Base-by-base conservation (phyloP, 2,113 vertebrate species). In the Odontesthes bonariensis region DNA sequence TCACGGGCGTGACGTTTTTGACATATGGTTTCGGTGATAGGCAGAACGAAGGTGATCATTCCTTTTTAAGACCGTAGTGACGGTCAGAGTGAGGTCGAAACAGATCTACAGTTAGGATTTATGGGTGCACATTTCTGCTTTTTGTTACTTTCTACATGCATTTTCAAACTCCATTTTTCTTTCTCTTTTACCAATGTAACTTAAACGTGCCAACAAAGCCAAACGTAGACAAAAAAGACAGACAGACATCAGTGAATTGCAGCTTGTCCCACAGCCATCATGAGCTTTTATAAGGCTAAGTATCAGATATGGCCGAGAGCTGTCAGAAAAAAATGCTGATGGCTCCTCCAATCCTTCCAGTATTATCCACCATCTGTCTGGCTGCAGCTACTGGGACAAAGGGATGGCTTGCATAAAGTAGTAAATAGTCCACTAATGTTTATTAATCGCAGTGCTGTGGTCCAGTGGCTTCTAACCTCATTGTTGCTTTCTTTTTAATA, bases 301-400 rank as follows among this genome's bases (percentile, higher is more conserved):
- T 31, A 74, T 49, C 62, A 51, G 35, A 33, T 6, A 42, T 74
- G 73, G 66, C 71, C 3, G 69, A 63, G 69, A 66, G 69, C 75
- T 75, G 81, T 79, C 79, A 82, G 57, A 74, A 62, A 27, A 27
- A 60, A 52, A 75, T 38, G 44, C 53, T 33, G 70, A 75, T 61
- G 60, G 55, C 40, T 35, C 70, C 73, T 46, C 75, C 71, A 70
- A 75, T 62, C 40, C 69, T 61, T 52, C 71, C 75, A 84, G 71
- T 46, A 47, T 66, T 62, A 10, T 57, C 66, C 60, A 68, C 83
- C 87, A 86, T 86, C 87, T 86, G 87, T 66, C 68, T 53, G 63
- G 33, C 66, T 17, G 77, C 57, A 54, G 76, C 70, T 35, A 69
- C 69, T 52, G 70, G 83, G 59, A 72, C 27, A 6, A 4, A 35